phyloP scores from a whole-genome alignment of 1,140 invertebrate genomes.

The Drosophila albomicans region DNA sequence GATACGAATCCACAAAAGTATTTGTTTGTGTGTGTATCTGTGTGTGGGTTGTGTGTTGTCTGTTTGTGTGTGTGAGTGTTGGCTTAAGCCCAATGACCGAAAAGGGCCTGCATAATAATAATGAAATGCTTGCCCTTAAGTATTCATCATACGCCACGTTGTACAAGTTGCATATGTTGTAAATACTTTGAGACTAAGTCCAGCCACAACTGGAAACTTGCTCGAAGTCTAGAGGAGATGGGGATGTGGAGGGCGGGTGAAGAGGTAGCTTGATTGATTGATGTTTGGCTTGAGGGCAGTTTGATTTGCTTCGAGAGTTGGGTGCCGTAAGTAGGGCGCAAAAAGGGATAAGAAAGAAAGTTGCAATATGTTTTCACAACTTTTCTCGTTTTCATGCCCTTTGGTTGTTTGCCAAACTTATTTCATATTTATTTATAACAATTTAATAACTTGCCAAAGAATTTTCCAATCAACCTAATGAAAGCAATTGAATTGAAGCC shows the following conservation, averaged over 20 bases:
- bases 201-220: conserved; percentile 62
- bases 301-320: conserved; percentile 46
- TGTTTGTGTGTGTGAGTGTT: conserved; percentile 4
- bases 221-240: not conserved
- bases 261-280: conserved; percentile 69
- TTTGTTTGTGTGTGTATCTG: not conserved
- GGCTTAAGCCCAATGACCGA: conserved; percentile 12
- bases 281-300: conserved; percentile 68
- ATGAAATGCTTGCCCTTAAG: conserved; percentile 69
- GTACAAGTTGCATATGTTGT: conserved; percentile 78
- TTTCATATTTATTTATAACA: conserved; percentile 59
- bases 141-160: conserved; percentile 73
- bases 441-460: conserved; percentile 61
- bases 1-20: conserved; percentile 51
- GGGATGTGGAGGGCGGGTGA: not conserved
- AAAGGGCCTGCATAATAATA: conserved; percentile 60
- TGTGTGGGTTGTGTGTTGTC: not conserved
- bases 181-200: conserved; percentile 65
- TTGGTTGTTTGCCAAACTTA: conserved; percentile 57
- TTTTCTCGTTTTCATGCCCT: conserved; percentile 57
- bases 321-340: conserved; percentile 13
- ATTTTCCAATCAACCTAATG: conserved; percentile 35
- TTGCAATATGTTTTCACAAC: conserved; percentile 74
- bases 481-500: conserved; percentile 44
- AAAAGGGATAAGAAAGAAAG: conserved; percentile 73